phyloP scores from a whole-genome alignment of 2,888 invertebrate genomes.

The Microctonus hyperodae region DNA sequence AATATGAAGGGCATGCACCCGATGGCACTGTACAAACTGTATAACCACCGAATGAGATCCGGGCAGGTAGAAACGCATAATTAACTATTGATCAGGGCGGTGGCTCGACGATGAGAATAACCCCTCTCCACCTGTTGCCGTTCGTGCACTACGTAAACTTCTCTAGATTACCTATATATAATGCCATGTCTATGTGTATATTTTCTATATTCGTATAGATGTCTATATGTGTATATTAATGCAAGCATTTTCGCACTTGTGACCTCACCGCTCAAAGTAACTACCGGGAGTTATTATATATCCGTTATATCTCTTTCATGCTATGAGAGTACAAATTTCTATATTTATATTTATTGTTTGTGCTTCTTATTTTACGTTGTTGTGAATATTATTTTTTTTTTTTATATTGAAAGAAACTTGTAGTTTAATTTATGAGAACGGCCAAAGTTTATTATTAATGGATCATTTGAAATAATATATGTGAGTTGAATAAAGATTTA shows the following conservation, averaged over 20 bases:
- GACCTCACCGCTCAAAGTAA: background rate
- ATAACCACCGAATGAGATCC: conserved; percentile 24
- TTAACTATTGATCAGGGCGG: conserved; percentile 59
- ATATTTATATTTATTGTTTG: background rate
- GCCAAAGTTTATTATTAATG: no score
- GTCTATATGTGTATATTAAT: background rate
- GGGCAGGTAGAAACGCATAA: conserved; percentile 43
- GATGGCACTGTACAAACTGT: conserved; percentile 3
- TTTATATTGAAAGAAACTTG: background rate
- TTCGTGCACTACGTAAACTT: conserved; percentile 9
- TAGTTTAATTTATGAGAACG: no score
- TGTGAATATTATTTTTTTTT: background rate
- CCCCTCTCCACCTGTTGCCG: conserved; percentile 54
- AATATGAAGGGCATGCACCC: conserved; percentile 15
- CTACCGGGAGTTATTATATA: background rate
- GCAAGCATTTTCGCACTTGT: background rate
- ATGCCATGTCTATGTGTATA: background rate
- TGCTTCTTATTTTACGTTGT: background rate
- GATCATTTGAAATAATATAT: no score
- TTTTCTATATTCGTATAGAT: background rate
- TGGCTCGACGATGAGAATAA: conserved; percentile 42
- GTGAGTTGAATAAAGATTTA: no score
- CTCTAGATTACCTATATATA: background rate
- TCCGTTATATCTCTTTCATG: background rate
- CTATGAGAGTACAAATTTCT: background rate